phyloP scores from a whole-genome alignment of 2,888 invertebrate species.

The Molanna angustata region DNA sequence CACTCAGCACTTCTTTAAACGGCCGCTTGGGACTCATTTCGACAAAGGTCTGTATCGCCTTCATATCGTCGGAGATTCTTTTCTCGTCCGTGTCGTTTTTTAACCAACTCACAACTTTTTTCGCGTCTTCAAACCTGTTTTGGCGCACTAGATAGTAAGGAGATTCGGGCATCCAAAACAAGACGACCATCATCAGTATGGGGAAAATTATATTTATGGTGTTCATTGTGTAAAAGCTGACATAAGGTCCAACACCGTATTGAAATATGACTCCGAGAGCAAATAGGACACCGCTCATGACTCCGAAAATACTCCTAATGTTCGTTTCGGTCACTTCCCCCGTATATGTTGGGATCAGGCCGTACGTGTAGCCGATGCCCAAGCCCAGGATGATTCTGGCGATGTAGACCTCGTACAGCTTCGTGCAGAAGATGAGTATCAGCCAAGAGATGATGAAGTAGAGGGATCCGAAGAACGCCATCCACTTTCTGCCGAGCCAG shows the following conservation, averaged over 20 bases:
- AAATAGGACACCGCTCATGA: slow-evolving; percentile 8
- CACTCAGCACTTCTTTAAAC: slow-evolving; percentile 13
- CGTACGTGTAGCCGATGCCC: slow-evolving; percentile 12
- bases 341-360: slow-evolving; percentile 22
- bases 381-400: slow-evolving; percentile 13
- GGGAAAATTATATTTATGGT: slow-evolving; percentile 16
- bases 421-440: slow-evolving; percentile 12
- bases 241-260: slow-evolving; percentile 22
- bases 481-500: slow-evolving; percentile 15
- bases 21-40: slow-evolving; percentile 38
- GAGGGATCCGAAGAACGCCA: slow-evolving; percentile 16
- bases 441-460: slow-evolving; percentile 8
- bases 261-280: slow-evolving; percentile 10
- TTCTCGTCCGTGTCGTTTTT: slow-evolving; percentile 31
- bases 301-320: slow-evolving; percentile 18
- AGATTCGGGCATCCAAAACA: slow-evolving; percentile 32
- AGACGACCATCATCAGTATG: slow-evolving; percentile 20
- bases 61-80: slow-evolving; percentile 37
- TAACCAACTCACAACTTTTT: slow-evolving; percentile 34
- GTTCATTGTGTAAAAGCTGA: slow-evolving; percentile 10
- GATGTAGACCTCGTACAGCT: slow-evolving; percentile 15
- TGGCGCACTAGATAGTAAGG: slow-evolving; percentile 30
- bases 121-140: slow-evolving; percentile 33
- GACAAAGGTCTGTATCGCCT: slow-evolving; percentile 35
- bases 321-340: slow-evolving; percentile 25